Conservation (phyloP, 2,113 vertebrate genomes). For the Platysteira castanea region DNA sequence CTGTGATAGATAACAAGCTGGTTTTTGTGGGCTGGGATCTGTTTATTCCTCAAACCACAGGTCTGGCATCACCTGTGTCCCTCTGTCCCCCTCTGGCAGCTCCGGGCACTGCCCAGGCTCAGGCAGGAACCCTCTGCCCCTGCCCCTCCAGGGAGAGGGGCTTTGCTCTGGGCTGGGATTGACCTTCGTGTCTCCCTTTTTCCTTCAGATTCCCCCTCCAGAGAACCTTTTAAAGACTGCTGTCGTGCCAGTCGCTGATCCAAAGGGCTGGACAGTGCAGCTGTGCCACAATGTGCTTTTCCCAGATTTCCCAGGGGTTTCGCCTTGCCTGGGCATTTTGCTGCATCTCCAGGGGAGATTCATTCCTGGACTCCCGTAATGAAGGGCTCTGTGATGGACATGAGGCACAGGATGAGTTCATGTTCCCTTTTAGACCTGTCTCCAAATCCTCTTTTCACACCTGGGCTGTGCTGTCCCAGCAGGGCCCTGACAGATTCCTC, state of each 20-base stretch:
- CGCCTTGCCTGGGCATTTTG: no score
- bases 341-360: neutral
- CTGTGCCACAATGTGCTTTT: neutral
- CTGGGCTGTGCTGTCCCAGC: neutral
- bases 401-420: neutral
- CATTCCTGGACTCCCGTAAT: neutral
- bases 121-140: neutral
- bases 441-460: neutral
- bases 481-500: neutral
- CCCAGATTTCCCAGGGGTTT: neutral
- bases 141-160: neutral
- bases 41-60: neutral
- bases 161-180: neutral
- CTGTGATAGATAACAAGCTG: neutral
- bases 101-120: accelerated
- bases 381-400: neutral
- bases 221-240: neutral
- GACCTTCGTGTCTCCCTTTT: neutral
- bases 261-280: neutral
- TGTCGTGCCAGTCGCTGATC: neutral
- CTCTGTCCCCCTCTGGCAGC: neutral
- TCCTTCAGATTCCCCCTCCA: neutral
- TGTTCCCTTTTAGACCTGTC: neutral
- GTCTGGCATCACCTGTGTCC: neutral
- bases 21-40: neutral